Evolutionary conservation across 2,113 vertebrate species (phyloP), one percentile per base, ranked within the genome.

Genomic region (Elanus axillaris): DNA sequence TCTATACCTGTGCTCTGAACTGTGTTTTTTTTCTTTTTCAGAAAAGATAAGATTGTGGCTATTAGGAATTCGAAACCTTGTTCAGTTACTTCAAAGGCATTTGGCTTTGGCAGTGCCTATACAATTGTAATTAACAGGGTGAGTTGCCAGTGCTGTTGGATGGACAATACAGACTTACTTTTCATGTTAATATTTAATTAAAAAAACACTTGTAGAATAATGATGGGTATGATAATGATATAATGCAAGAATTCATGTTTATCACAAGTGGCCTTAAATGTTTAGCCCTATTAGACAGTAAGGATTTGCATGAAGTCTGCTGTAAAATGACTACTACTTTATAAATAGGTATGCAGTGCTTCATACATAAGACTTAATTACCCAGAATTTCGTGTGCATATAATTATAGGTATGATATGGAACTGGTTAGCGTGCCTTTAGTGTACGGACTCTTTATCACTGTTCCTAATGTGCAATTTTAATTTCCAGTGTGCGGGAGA

Each of bases 81-180:
- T 90, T 8, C 29, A 38, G 47, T 9, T 68, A 1, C 1, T 6
- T 97, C 97, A 53, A 34, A 23, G 12, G 4, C 62, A 8, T 98
- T 99, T 92, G 98, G 97, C 80, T 99, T 98, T 82, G 99, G 99
- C 53, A 97, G 98, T 85, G 99, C 98, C 7, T 99, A 97, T n/a
- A 99, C 98, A 10, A 98, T 99, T 81, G 67, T 99, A 40, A 94
- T 99, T 32, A 67, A 94, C 5, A 6, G 2, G 74, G 98, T 98
- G 59, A 96, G 98, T 97, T 84, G 55, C 23, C 69, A 86, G 18
- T 62, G n/a, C 47, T 81, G 25, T 68, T 92, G 38, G 12, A 72
- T 25, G 38, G 38, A 64, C 18, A 72, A 47, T 4, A 48, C 17
- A 60, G 47, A 62, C 66, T 53, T 80, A 32, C 7, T 63, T 86